Base-by-base conservation (phyloP, 2,888 invertebrate genomes). In the Sinopyrophorus schimmeli region DNA sequence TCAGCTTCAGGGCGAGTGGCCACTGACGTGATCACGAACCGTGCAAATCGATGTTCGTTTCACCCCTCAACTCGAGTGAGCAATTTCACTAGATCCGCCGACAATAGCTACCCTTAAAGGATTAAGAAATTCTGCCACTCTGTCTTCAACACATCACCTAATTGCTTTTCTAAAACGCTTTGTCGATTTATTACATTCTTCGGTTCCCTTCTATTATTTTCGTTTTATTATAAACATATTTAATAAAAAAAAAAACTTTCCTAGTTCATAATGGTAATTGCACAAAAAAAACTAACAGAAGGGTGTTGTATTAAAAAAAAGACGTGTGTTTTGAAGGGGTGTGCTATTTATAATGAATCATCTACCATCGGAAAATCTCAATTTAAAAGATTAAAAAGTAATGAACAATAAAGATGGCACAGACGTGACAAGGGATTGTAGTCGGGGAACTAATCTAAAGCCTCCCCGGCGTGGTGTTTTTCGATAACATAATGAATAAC, bases 21-120 rank as follows among this genome's bases (percentile, higher is more conserved):
- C 67, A 68, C 68, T 70, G 69, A 69, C 68, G 68, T 68, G 70
- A 71, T 71, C 71, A 71, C 69, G 67, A 69, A 62, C 67, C 69
- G 70, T 71, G 69, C 69, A 70, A 71, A 71, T 71, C 70, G 71
- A 71, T 71, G 71, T 71, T 69, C 69, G 68, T 62, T 68, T 68
- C 67, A 59, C 63, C 67, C 67, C 65, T 63, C 62, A 56, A 62
- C 56, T 54, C 35, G 52, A 55, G 49, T 50, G 43, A 47, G 52
- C 42, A 43, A 52, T 52, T 52, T 52, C 31, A 28, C 32, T 26
- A 47, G 41, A 47, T 46, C 42, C 42, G 51, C 47, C 47, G 46
- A 47, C 43, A 46, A 43, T 51, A 32, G 31, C 23, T 40, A 18
- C 40, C 38, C 40, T 38, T 46, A 30, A 42, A 41, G 41, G 51